These are phyloP conservation scores for Aleiodes testaceus DNA, from an alignment of 2,888 invertebrate species.

Conservation along the genomic window DNA sequence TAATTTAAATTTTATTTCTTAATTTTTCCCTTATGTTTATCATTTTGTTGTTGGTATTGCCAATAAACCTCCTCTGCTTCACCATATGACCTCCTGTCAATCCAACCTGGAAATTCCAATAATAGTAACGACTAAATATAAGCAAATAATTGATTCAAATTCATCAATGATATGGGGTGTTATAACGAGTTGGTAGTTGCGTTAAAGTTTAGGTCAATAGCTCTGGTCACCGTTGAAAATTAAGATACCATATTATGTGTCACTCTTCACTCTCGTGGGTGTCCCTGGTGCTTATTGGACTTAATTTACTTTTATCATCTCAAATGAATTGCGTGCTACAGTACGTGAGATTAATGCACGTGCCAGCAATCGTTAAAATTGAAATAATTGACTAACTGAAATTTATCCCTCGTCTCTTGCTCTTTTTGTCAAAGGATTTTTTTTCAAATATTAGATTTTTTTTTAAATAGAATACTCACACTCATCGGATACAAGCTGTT, in stretches of 20 bases:
- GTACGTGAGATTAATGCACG: conserved; percentile 45
- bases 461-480: conserved; percentile 60
- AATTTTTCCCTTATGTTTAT: conserved; percentile 68
- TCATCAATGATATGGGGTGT: neutral
- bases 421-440: neutral
- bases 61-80: conserved; percentile 69
- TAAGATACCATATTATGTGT: conserved; percentile 41
- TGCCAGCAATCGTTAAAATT: conserved; percentile 43
- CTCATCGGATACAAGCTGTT: conserved; percentile 66
- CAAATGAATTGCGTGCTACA: conserved; percentile 52
- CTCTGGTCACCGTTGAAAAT: conserved; percentile 40
- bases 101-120: conserved; percentile 59
- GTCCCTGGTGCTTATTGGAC: conserved; percentile 52
- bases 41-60: conserved; percentile 69
- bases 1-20: conserved; percentile 48
- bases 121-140: conserved; percentile 13
- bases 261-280: conserved; percentile 29
- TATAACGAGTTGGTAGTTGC: too few species aligned
- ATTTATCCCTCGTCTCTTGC: neutral
- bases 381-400: conserved; percentile 16
- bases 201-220: conserved; percentile 31
- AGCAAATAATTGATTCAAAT: conserved; percentile 25
- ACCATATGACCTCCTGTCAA: conserved; percentile 66
- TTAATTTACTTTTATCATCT: conserved; percentile 52
- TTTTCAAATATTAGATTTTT: conserved; percentile 12